Conservation (phyloP, 2,113 vertebrate species). For the Nesoenas mayeri region DNA sequence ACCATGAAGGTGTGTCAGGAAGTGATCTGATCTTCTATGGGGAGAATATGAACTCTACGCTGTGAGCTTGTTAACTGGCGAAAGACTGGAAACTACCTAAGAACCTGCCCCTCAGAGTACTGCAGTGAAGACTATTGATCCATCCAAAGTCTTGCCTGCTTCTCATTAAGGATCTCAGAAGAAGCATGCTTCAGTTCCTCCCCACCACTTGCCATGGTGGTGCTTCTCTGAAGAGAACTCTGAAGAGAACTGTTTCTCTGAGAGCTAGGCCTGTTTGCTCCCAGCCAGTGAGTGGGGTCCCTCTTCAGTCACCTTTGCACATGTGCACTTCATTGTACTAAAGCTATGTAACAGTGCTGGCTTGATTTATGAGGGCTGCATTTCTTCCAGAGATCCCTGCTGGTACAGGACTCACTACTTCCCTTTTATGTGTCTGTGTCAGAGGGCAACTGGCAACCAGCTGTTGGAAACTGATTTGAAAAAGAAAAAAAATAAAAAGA, state of each 20-base stretch:
- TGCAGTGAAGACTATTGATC: neutral
- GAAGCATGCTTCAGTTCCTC: neutral
- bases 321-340: conserved; percentile 76
- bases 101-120: neutral
- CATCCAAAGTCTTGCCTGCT: neutral
- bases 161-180: neutral
- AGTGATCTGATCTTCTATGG: neutral
- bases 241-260: neutral
- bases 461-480: conserved; percentile 80
- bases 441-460: conserved; percentile 88
- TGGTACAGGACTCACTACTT: conserved; percentile 79
- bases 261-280: neutral
- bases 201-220: neutral
- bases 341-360: conserved; percentile 71
- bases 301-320: conserved; percentile 61
- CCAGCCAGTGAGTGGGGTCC: conserved; percentile 37
- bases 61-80: neutral
- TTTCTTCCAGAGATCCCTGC: conserved; percentile 83
- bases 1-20: neutral
- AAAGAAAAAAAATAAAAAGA: conserved; percentile 50
- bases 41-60: neutral
- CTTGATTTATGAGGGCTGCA: conserved; percentile 86
- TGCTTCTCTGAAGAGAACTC: too few relatives aligned
- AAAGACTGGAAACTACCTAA: neutral
- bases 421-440: conserved; percentile 87